Evolutionary conservation across 53 echinoderm and acorn worm genomes (phyloP), one percentile per base, ranked within the genome.

Genomic region (Apostichopus leukothele): DNA sequence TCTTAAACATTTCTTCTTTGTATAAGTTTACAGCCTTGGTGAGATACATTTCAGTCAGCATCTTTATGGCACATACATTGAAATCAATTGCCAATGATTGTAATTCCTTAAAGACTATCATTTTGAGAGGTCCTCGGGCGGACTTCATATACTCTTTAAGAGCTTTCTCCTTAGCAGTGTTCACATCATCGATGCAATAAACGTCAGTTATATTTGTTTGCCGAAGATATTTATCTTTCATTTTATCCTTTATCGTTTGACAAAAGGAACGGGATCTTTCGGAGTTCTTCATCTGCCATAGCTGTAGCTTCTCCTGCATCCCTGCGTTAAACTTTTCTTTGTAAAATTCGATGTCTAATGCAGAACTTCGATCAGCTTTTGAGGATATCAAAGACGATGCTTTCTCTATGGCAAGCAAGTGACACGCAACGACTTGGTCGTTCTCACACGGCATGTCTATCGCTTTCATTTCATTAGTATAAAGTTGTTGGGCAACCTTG

Each of bases 381-480:
- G 27, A 7, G 7, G 51, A 67, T 0, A 67, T 18, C 26, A 8
- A 12, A 9, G 5, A 9, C 9, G 5, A 3, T 61, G 85, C 85
- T 66, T 50, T 85, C 67, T 67, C 26, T 14, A 14, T 67, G 2
- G 85, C 66, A 23, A 50, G 22, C 2, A 20, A 11, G 18, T 85
- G 85, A 10, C 26, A 67, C 12, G 21, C 10, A 9, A 8, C 9
- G 1, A 85, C 50, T 50, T 85, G 16, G 20, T 60, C 50, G 14
- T 60, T 9, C 22, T 25, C 9, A 25, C 85, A 85, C 7, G 85
- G 85, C 85, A 85, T 85, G 23, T 85, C 7, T 11, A 67, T 12
- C 3, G 61, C 23, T 39, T 50, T 60, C 85, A 85, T 85, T 26
- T 63, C 50, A 18, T 85, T 50, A 50, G 3, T 50, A 16, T 85